phyloP scores from a whole-genome alignment of 2,113 vertebrate species.

The Microtus richardsoni region DNA sequence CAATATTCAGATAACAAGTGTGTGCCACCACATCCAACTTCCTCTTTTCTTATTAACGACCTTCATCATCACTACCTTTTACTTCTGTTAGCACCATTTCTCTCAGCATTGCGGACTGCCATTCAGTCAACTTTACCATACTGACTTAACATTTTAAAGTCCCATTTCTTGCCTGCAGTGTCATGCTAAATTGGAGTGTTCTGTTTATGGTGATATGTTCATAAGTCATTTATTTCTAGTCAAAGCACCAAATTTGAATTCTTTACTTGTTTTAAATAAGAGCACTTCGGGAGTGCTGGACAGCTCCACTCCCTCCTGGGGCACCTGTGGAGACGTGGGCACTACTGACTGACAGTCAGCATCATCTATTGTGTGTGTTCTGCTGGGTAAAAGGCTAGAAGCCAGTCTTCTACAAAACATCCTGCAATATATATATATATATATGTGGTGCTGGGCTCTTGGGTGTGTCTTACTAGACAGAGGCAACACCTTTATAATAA shows the following conservation, averaged over 20 bases:
- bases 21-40: neutral
- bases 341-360: neutral
- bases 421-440: neutral
- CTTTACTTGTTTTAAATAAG: constrained; percentile 5
- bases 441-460: neutral
- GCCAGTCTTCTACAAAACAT: neutral
- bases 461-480: neutral
- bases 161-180: neutral
- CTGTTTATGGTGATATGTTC: neutral
- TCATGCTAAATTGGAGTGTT: neutral
- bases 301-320: neutral
- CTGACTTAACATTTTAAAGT: neutral
- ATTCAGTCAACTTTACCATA: neutral
- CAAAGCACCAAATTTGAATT: neutral
- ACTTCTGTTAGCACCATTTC: neutral
- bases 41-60: neutral
- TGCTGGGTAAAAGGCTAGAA: neutral
- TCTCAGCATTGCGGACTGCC: neutral
- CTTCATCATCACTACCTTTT: neutral
- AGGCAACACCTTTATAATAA: neutral
- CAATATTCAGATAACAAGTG: neutral
- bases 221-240: neutral
- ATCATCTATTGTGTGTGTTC: neutral
- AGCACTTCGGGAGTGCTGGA: neutral
- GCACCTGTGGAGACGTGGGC: neutral